Conservation (phyloP, 2,113 vertebrate genomes). For the Oryzias woworae region DNA sequence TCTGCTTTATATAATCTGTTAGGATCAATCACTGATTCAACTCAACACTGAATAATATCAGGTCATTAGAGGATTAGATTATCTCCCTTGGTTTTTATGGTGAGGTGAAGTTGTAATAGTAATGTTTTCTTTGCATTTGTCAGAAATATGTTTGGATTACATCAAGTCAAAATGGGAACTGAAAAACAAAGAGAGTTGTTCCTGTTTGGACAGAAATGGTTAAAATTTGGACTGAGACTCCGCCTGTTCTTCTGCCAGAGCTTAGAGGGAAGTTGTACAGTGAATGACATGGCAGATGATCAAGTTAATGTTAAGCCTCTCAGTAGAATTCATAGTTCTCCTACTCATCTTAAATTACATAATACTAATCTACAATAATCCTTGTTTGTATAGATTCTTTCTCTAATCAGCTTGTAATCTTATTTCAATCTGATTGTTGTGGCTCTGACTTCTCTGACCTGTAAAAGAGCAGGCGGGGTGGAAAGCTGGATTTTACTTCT, state of each 20-base stretch:
- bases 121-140: no score
- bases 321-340: slow-evolving; percentile 1
- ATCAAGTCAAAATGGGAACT: background rate
- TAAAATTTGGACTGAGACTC: no score
- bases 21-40: slow-evolving; percentile 1
- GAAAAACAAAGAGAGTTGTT: background rate
- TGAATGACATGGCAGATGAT: slow-evolving; percentile 25
- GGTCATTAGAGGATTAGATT: slow-evolving; percentile 5
- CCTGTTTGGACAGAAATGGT: background rate
- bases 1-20: slow-evolving; percentile 10
- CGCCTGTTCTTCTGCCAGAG: no score
- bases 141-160: no score
- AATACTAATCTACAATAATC: slow-evolving; percentile 64
- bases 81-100: no score
- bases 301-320: slow-evolving; percentile 11
- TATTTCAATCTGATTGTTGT: slow-evolving; percentile 29
- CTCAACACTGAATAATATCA: slow-evolving; percentile 15
- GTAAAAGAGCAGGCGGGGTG: background rate
- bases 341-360: slow-evolving; percentile 41
- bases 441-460: slow-evolving; percentile 5
- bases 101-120: no score
- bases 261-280: background rate
- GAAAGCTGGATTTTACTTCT: no score
- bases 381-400: slow-evolving; percentile 54
- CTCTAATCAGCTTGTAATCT: slow-evolving; percentile 65